These are phyloP conservation scores for Ianthella basta DNA, from an alignment of 37 sponge, comb jelly and placozoan species.

Conservation along the genomic window DNA sequence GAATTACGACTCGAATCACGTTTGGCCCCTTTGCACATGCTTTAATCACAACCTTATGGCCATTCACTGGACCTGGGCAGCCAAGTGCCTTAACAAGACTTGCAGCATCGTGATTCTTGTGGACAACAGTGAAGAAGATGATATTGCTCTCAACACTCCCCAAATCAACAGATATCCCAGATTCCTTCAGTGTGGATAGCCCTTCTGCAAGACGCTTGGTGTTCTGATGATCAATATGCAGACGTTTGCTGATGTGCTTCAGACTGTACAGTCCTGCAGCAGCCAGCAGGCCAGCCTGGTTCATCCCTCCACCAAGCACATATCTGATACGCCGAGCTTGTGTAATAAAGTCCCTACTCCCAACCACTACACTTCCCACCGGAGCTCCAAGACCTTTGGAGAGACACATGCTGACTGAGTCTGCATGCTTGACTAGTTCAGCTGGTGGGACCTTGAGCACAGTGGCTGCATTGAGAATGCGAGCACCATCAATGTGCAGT, in stretches of 20 bases:
- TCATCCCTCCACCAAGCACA: conserved; percentile 43
- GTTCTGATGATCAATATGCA: conserved; percentile 75
- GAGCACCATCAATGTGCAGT: conserved; percentile 56
- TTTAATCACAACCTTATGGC: neutral
- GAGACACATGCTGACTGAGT: conserved; percentile 43
- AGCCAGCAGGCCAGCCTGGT: conserved; percentile 77
- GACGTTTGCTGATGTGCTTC: conserved; percentile 47
- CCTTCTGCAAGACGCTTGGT: conserved; percentile 57
- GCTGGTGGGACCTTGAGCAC: conserved; percentile 32
- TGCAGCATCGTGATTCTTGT: neutral
- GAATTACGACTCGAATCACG: conserved; percentile 39
- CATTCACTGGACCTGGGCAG: neutral
- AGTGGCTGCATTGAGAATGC: conserved; percentile 49
- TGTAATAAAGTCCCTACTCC: conserved; percentile 32
- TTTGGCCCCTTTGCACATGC: neutral
- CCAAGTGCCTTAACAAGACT: neutral
- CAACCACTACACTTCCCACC: conserved; percentile 35
- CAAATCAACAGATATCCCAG: conserved; percentile 52
- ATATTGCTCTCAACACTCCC: conserved; percentile 69
- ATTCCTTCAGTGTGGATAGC: conserved; percentile 38
- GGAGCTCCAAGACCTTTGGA: conserved; percentile 55
- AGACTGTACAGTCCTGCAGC: conserved; percentile 77
- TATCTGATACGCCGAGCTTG: conserved; percentile 16
- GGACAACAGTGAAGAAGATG: conserved; percentile 40
- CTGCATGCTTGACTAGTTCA: conserved; percentile 37